A percentile compares a stretch with the other conserved stretches of the same genome.
Evolutionary conservation across 2,113 vertebrate species (phyloP).

Genomic region (Lutjanus erythropterus): DNA sequence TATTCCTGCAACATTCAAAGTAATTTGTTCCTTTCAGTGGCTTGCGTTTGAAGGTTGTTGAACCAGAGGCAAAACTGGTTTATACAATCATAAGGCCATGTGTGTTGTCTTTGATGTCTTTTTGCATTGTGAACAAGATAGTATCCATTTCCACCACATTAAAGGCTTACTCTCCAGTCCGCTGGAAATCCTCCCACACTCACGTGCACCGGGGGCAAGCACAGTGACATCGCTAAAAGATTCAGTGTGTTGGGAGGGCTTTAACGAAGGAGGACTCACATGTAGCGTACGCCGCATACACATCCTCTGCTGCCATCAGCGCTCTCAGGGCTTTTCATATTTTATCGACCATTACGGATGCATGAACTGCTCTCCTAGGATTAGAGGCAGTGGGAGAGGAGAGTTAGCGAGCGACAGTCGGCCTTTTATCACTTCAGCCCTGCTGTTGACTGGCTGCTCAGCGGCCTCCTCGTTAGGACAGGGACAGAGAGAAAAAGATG

Average conservation of each 20-base stretch:
- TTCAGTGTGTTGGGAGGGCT: constrained; percentile 46
- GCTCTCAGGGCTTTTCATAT: constrained; percentile 66
- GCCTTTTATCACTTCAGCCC: constrained; percentile 45
- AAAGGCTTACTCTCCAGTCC: constrained; percentile 56
- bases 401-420: constrained; percentile 16
- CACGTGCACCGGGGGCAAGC: constrained; percentile 42
- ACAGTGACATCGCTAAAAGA: constrained; percentile 59
- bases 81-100: constrained; percentile 1
- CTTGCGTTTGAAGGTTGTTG: constrained; percentile 28
- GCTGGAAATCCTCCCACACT: constrained; percentile 51
- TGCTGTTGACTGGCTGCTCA: constrained; percentile 49
- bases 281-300: not conserved
- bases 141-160: constrained; percentile 65
- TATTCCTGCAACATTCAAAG: constrained; percentile 9
- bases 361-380: constrained; percentile 70
- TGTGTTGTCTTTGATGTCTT: constrained; percentile 54
- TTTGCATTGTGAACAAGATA: constrained; percentile 57
- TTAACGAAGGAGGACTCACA: constrained; percentile 50
- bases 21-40: constrained; percentile 29
- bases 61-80: constrained; percentile 38
- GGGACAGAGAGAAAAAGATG: constrained; percentile 8
- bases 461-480: constrained; percentile 35
- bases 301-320: constrained; percentile 61
- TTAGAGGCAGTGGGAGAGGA: constrained; percentile 45
- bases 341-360: constrained; percentile 73